Evolutionary conservation across 2,113 vertebrate species (phyloP).

Genomic region (Anhinga rufa): DNA sequence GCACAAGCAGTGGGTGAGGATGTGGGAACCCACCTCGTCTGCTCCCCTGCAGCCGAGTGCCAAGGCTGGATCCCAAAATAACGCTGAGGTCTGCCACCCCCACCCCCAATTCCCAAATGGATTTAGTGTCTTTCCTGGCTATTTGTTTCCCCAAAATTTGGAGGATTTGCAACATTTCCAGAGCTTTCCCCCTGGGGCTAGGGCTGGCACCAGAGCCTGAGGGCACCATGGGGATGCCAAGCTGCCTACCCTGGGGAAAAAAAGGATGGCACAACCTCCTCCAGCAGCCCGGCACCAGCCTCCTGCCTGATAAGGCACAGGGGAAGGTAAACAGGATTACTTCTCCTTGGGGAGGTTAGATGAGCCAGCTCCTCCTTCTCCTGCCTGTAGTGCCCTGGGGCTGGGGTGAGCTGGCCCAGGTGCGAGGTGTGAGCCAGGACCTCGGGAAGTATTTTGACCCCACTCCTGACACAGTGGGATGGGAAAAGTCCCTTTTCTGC

Average conservation of each 20-base stretch:
- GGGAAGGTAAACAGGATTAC: neutral
- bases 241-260: neutral
- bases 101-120: neutral
- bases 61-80: neutral
- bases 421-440: neutral
- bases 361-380: neutral
- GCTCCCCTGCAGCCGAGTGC: neutral
- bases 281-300: accelerated
- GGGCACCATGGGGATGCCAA: accelerated
- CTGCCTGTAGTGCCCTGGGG: accelerated
- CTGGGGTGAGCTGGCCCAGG: neutral
- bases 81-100: neutral
- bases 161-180: neutral
- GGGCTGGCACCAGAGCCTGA: neutral
- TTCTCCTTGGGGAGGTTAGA: neutral
- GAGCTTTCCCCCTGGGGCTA: neutral
- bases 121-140: neutral
- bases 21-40: accelerated
- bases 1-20: neutral
- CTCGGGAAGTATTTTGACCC: accelerated
- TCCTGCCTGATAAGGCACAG: neutral
- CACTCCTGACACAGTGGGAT: accelerated
- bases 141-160: neutral
- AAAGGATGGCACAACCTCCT: neutral
- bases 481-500: neutral